These are phyloP conservation scores for Panzeria rudis DNA, from an alignment of 2,888 invertebrate species.

Conservation along the genomic window DNA sequence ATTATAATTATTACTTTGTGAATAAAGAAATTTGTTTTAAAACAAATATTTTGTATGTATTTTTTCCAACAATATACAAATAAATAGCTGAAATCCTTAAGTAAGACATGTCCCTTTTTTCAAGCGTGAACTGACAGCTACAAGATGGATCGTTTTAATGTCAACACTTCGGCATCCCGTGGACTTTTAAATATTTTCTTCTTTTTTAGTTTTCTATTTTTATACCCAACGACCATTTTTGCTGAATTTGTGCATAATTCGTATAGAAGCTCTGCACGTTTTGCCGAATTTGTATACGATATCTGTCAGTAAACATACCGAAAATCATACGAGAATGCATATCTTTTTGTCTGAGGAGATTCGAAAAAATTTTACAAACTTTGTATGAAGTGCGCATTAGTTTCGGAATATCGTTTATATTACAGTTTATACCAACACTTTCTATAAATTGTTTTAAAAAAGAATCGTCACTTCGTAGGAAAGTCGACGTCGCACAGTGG, in stretches of 20 bases:
- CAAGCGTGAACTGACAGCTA: constrained; percentile 75
- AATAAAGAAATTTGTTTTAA: constrained; percentile 18
- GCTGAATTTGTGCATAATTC: background rate
- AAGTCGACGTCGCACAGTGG: too few relatives aligned
- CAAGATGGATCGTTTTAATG: constrained; percentile 78
- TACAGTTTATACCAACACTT: too few relatives aligned
- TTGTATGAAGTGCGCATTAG: too few relatives aligned
- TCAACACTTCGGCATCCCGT: constrained; percentile 72
- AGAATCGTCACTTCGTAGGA: too few relatives aligned
- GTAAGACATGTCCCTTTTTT: constrained; percentile 50
- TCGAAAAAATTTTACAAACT: too few relatives aligned
- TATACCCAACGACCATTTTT: background rate
- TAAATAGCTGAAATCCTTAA: constrained; percentile 36
- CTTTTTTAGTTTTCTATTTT: background rate
- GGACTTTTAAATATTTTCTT: constrained; percentile 29
- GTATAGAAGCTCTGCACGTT: too few relatives aligned
- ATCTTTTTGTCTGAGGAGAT: too few relatives aligned
- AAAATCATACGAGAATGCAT: too few relatives aligned
- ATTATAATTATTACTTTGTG: too few relatives aligned
- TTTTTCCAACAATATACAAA: constrained; percentile 5
- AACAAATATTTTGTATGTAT: background rate
- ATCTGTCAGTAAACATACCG: background rate
- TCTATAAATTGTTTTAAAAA: too few relatives aligned
- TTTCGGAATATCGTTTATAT: too few relatives aligned
- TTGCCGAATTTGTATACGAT: background rate